Conservation (phyloP, 2,888 invertebrate genomes). For the Phortica okadai region DNA sequence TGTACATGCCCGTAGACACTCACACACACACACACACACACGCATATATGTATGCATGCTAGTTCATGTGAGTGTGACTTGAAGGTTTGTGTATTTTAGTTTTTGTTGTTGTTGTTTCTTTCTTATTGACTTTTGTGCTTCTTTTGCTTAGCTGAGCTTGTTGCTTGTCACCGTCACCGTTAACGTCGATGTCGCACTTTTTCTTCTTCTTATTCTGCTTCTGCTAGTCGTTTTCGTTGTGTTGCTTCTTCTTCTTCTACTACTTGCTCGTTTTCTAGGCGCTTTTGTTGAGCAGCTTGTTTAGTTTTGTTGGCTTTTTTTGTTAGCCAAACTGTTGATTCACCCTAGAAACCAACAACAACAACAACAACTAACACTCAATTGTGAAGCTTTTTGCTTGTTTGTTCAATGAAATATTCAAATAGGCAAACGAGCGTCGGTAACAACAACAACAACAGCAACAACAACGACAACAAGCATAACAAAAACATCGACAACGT, state of each 20-base stretch:
- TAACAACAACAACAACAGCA: constrained; percentile 7
- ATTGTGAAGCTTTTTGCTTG: constrained; percentile 1
- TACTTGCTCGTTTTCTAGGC: not conserved
- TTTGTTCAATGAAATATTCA: constrained; percentile 33
- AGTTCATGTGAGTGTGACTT: not conserved
- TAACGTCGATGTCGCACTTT: too few relatives aligned
- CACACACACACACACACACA: not conserved
- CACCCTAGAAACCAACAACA: constrained; percentile 29
- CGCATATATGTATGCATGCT: not conserved
- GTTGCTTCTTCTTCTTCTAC: not conserved
- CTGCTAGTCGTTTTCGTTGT: not conserved
- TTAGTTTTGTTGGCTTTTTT: constrained; percentile 3
- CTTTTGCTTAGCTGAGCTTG: constrained; percentile 11
- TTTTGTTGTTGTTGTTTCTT: not conserved
- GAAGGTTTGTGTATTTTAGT: not conserved
- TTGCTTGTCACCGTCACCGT: not conserved
- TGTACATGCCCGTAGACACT: not conserved
- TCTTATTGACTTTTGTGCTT: constrained; percentile 16
- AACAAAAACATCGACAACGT: not conserved
- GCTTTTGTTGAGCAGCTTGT: not conserved
- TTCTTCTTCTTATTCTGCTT: not conserved
- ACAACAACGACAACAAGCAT: not conserved
- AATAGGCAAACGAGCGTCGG: constrained; percentile 24
- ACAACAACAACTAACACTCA: constrained; percentile 13
- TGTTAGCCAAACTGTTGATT: constrained; percentile 30